phyloP scores from a whole-genome alignment of 2,113 vertebrate genomes.

The Sitta europaea region DNA sequence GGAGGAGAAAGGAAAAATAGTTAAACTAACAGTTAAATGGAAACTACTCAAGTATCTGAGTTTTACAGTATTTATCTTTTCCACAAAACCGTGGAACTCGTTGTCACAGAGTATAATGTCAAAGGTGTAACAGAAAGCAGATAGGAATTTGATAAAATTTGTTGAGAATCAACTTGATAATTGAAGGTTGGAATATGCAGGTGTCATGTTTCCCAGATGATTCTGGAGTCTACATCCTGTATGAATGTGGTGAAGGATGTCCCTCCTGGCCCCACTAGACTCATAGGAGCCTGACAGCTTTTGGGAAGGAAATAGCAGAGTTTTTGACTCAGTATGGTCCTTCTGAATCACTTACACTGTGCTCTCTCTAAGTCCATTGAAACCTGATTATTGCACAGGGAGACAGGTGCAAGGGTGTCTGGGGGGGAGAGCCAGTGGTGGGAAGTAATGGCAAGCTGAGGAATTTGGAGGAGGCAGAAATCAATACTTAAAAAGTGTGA shows the following conservation, averaged over 20 bases:
- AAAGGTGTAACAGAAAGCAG: background rate
- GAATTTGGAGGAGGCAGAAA: background rate
- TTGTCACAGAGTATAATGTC: background rate
- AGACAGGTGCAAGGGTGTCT: background rate
- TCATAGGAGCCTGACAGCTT: background rate
- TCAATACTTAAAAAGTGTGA: background rate
- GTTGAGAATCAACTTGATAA: background rate
- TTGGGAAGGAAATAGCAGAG: background rate
- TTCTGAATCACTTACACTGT: background rate
- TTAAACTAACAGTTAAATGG: background rate
- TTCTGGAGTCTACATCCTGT: background rate
- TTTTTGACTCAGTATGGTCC: background rate
- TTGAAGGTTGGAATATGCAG: background rate
- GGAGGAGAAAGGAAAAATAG: background rate
- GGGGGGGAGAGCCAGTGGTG: fast-evolving
- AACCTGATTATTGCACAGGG: background rate
- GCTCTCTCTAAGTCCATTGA: background rate
- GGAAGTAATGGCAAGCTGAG: background rate
- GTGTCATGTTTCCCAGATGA: background rate
- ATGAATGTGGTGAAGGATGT: background rate
- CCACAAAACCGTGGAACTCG: background rate
- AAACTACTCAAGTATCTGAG: background rate
- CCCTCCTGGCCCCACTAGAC: background rate
- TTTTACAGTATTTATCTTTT: background rate
- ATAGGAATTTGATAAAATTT: background rate